These are phyloP conservation scores for Apotomis turbidana DNA, from an alignment of 2,888 invertebrate genomes.

Conservation along the genomic window DNA sequence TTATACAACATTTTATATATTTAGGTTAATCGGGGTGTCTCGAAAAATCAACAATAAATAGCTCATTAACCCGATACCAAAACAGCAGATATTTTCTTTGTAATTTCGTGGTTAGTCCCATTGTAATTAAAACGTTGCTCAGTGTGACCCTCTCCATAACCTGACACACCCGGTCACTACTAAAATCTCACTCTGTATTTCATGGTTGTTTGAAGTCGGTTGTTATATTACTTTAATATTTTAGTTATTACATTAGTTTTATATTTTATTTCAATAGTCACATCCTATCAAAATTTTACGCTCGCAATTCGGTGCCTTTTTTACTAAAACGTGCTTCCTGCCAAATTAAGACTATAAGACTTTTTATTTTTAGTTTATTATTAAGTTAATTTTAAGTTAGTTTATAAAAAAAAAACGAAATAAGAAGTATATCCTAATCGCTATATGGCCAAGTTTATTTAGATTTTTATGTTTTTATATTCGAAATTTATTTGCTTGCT, in stretches of 20 bases:
- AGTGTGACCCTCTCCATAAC: no score
- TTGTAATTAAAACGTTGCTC: no score
- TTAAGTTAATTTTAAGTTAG: neutral
- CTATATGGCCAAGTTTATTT: no score
- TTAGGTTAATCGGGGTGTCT: no score
- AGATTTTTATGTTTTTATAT: neutral
- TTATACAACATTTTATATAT: no score
- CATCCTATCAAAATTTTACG: conserved; percentile 61
- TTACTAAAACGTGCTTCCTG: conserved; percentile 39
- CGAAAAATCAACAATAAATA: no score
- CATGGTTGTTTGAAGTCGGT: conserved; percentile 34
- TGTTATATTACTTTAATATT: conserved; percentile 51
- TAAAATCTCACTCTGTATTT: no score
- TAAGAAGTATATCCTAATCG: no score
- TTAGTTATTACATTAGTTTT: conserved; percentile 47
- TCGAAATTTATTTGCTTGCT: neutral
- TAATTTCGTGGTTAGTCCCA: no score
- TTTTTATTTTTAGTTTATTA: conserved; percentile 18
- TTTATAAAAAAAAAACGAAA: neutral
- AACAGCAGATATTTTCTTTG: no score
- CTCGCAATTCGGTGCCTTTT: conserved; percentile 40
- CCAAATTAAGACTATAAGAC: conserved; percentile 33
- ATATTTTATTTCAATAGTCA: conserved; percentile 65
- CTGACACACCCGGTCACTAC: no score
- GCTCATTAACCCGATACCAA: no score